Conservation (phyloP, 2,113 vertebrate genomes). For the Todiramphus chloris region DNA sequence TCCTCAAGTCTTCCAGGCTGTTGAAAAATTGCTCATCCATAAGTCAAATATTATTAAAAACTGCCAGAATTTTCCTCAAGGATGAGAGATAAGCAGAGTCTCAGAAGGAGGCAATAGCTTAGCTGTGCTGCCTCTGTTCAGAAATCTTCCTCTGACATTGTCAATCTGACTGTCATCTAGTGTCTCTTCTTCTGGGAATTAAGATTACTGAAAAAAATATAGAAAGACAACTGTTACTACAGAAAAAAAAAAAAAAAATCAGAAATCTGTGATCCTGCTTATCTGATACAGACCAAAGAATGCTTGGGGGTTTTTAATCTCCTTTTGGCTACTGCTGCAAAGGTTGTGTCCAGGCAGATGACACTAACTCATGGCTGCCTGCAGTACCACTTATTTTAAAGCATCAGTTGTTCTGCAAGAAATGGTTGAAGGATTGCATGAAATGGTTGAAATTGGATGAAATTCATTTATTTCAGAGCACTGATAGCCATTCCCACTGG, state of each 20-base stretch:
- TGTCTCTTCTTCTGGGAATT: conserved; percentile 7
- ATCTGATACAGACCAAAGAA: not conserved
- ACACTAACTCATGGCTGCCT: not conserved
- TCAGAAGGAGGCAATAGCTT: not conserved
- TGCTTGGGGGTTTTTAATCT: not conserved
- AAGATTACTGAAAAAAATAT: not conserved
- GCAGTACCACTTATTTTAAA: not conserved
- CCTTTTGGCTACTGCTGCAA: not conserved
- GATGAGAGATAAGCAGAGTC: conserved; percentile 19
- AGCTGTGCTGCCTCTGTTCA: conserved; percentile 2
- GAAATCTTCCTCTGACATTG: conserved; percentile 21
- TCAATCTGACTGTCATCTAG: conserved; percentile 36
- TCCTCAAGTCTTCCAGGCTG: conserved; percentile 15
- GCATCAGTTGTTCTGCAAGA: not conserved
- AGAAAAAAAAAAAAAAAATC: not conserved
- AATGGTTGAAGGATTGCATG: not conserved
- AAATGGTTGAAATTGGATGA: not conserved
- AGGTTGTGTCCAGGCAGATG: not conserved
- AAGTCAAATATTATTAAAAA: conserved; percentile 54
- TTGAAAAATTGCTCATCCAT: conserved; percentile 34
- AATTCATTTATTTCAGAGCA: not conserved
- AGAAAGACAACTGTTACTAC: not conserved
- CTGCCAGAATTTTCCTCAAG: conserved; percentile 29
- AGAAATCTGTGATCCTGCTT: not conserved
- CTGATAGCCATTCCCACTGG: not conserved